These are phyloP conservation scores for Rhinopomastus cyanomelas DNA, from an alignment of 2,113 vertebrate species.

Conservation along the genomic window DNA sequence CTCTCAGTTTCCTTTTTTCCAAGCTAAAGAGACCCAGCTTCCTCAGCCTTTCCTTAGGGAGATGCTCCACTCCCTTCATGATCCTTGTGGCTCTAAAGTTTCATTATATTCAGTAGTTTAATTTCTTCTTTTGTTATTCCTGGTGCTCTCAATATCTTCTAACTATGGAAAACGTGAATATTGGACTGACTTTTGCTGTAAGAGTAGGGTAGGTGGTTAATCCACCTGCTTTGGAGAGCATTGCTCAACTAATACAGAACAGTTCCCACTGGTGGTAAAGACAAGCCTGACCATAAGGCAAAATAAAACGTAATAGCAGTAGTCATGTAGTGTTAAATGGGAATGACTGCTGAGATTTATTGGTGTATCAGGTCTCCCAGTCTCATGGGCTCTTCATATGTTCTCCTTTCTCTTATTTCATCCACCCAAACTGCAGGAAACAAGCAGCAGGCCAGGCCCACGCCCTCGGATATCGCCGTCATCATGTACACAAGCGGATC, in stretches of 20 bases:
- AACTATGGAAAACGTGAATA: conserved; percentile 65
- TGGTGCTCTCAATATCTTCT: neutral
- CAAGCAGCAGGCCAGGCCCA: conserved; percentile 67
- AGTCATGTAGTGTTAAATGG: neutral
- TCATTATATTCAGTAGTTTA: neutral
- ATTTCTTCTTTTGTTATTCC: neutral
- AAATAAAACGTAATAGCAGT: neutral
- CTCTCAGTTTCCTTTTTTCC: too few species aligned
- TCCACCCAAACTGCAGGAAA: conserved; percentile 60
- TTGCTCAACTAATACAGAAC: too few species aligned
- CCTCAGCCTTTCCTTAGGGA: too few species aligned
- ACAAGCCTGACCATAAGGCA: neutral
- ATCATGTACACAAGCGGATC: conserved; percentile 99
- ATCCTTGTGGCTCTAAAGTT: neutral
- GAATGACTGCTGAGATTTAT: neutral
- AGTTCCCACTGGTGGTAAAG: too few species aligned
- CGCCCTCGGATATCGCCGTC: conserved; percentile 86
- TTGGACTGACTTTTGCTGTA: neutral
- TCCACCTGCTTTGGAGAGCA: conserved; percentile 61
- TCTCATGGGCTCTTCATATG: rapidly evolving
- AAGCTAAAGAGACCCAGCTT: too few species aligned
- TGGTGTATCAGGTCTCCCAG: neutral
- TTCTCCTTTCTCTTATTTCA: neutral
- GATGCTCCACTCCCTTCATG: too few species aligned
- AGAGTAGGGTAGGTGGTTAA: neutral